Base-by-base conservation (phyloP, 2,888 invertebrate genomes). In the Acronicta psi region DNA sequence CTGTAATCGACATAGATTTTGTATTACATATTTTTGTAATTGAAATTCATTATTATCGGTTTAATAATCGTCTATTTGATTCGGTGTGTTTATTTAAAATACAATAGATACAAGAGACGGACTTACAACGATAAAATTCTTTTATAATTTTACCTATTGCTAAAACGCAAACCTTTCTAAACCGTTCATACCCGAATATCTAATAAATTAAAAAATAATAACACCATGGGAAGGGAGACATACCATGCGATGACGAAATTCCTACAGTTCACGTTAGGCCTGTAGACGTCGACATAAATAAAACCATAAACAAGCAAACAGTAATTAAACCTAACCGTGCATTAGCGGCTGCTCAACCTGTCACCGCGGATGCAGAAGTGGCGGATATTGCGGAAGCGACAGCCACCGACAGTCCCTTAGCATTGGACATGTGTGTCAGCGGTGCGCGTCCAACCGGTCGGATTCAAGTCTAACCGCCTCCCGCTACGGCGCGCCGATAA, bases 371-470 rank as follows among this genome's bases (percentile, higher is more conserved):
- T 62, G 57, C 66, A 49, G 52, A 51, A 49, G 40, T 52, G 54
- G 56, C 67, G 71, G 71, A 65, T 54, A 61, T 60, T 55, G 53
- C 63, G 73, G 73, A 73, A 73, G 56, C 58, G 49, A 50, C 55
- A 57, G 41, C 62, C 44, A 59, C 34, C 40, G 54, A n/a, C 68
- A 54, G 49, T 43, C 69, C 69, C 52, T 61, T 49, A 55, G 49
- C 46, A 52, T 52, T 69, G 51, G 63, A 56, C 72, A 81, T 81
- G 73, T 82, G 46, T 81, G 82, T 79, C 80, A 82, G 68, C 55
- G 50, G 66, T 73, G 71, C 54, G 47, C 61, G 63, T 18, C 38
- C 14, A 59, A 74, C 76, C 69, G 69, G 70, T 66, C 54, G 20
- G 59, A 57, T 65, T 47, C 61, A 69, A 58, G 75, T 68, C 52